phyloP scores from a whole-genome alignment of 2,797 vertebrate genomes.

The Urocyon cinereoargenteus region DNA sequence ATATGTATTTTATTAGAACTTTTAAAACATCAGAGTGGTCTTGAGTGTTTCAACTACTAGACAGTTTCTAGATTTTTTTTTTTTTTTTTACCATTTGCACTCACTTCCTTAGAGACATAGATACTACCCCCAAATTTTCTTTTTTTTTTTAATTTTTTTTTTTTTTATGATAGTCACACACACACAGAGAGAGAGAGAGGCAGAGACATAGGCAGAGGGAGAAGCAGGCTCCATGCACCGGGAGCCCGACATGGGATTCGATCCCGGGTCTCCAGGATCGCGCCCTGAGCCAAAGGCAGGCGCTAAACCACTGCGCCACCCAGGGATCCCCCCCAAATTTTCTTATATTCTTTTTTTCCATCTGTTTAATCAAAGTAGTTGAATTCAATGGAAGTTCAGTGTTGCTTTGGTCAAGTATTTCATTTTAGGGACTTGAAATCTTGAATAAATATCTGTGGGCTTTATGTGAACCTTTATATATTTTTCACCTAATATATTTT shows the following conservation, averaged over 20 bases:
- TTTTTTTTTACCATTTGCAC: background rate
- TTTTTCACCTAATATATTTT: conserved; percentile 38
- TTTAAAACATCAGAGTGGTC: background rate
- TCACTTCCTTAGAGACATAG: background rate
- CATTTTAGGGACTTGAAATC: background rate
- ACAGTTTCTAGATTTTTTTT: background rate
- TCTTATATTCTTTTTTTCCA: background rate
- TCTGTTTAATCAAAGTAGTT: background rate
- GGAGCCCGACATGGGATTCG: no score
- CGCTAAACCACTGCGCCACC: no score
- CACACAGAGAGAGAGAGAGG: no score
- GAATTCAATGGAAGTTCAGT: background rate
- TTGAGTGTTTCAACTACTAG: background rate
- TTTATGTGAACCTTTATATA: background rate
- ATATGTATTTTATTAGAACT: background rate
- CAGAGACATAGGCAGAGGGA: no score
- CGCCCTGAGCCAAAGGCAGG: no score
- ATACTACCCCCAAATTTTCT: background rate
- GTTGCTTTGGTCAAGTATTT: background rate
- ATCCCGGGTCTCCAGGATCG: no score
- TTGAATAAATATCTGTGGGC: background rate
- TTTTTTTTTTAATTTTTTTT: no score
- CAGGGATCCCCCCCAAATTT: background rate
- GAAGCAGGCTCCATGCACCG: no score
- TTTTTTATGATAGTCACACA: no score